Base-by-base conservation (phyloP, 2,113 vertebrate species). In the Micronycteris hirsuta region DNA sequence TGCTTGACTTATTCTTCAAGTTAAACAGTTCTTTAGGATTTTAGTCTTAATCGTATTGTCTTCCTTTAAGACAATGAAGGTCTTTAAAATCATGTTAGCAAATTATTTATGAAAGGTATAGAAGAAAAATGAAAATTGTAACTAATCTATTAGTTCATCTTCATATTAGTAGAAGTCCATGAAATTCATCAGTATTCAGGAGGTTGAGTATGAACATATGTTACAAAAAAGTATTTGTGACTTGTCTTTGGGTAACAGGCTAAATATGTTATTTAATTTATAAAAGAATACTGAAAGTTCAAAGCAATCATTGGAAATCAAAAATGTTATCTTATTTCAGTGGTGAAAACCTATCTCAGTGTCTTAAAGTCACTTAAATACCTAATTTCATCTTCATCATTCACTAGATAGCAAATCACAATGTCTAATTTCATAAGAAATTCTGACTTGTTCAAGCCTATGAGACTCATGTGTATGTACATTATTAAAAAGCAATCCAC, bases 401-500 rank as follows among this genome's bases (percentile, higher is more conserved):
- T 84, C 36, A 71, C 15, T 49, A 95, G 9, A 5, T 19, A 89
- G 61, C 45, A 89, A 81, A 80, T 71, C 24, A 49, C 26, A 88
- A 28, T n/a, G 12, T 89, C 41, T 89, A 93, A 91, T 78, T 81
- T 89, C 54, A 58, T 81, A 93, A 93, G 80, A 96, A 91, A 71
- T 91, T 84, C 58, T 96, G 52, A 94, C 41, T 67, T 92, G 5
- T 17, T 76, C 63, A 90, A 74, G 14, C 76, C 41, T 86, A 11
- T 36, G 49, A 93, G 8, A 19, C 24, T 65, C 28, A 80, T 36
- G n/a, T 93, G 31, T 83, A 82, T 16, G 4, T 45, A n/a, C 61
- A 28, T 77, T 86, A 84, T 36, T 87, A 73, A 86, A 91, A 90
- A 78, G 3, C 5, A 70, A 58, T 65, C 5, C 13, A 58, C 9